phyloP scores from a whole-genome alignment of 2,888 invertebrate genomes.

The Ectemnius continuus region DNA sequence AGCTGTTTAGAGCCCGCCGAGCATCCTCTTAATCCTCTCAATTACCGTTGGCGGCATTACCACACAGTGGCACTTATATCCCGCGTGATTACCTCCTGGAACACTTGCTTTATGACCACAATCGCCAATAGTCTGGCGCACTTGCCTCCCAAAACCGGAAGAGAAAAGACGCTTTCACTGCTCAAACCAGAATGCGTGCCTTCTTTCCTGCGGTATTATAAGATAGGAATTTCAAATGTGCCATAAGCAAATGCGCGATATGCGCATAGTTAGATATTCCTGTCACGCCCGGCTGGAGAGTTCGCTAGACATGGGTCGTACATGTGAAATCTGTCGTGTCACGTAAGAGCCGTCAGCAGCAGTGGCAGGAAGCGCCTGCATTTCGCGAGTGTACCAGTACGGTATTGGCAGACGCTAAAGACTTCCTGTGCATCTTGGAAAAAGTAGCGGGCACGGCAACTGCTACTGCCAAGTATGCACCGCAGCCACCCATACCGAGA shows the following conservation, averaged over 20 bases:
- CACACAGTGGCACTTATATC: not conserved
- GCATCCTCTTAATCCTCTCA: slow-evolving; percentile 2
- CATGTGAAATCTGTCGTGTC: slow-evolving; percentile 31
- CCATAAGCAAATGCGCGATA: too few species aligned
- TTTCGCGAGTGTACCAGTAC: slow-evolving; percentile 20
- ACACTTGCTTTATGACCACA: not conserved
- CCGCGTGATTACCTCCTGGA: too few species aligned
- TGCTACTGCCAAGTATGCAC: too few species aligned
- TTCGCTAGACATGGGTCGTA: slow-evolving; percentile 13
- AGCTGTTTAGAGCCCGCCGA: not conserved
- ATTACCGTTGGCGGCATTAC: not conserved
- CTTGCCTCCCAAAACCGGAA: too few species aligned
- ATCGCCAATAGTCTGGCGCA: not conserved
- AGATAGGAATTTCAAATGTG: too few species aligned
- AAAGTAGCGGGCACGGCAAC: slow-evolving; percentile 5
- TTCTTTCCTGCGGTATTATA: too few species aligned
- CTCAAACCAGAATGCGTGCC: too few species aligned
- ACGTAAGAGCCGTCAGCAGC: slow-evolving; percentile 44
- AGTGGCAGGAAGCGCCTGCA: slow-evolving; percentile 23
- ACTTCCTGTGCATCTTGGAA: slow-evolving; percentile 23
- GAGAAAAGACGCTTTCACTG: too few species aligned
- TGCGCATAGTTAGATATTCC: slow-evolving; percentile 10
- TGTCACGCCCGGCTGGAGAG: slow-evolving; percentile 6
- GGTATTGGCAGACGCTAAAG: slow-evolving; percentile 40
- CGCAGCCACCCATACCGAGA: too few species aligned